Base-by-base conservation (phyloP, 2,888 invertebrate species). In the Drosophila falleni region DNA sequence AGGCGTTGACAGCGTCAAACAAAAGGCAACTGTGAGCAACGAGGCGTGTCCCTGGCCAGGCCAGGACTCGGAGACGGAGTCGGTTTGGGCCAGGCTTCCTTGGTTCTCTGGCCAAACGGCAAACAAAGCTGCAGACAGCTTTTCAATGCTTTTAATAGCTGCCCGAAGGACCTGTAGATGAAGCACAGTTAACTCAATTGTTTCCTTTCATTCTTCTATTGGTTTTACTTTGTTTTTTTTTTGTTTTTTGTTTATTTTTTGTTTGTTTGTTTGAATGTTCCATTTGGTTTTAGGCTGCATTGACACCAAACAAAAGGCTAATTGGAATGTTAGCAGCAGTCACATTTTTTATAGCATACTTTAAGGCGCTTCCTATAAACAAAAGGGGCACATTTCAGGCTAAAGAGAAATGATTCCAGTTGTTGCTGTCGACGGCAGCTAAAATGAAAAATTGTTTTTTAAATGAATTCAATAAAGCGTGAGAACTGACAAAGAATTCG, bases 391-490 rank as follows among this genome's bases (percentile, higher is more conserved):
- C 54, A 42, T 58, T 35, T 64, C 19, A 23, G 37, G 46, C 51
- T n/a, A n/a, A 29, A 68, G 31, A 42, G 59, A 53, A 59, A 62
- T 74, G 39, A 46, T 51, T 56, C 26, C 41, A 42, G 51, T 33
- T 41, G 71, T 39, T 53, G 37, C 26, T 44, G 29, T 16, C 51
- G 46, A 23, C 11, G 58, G 63, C 37, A 49, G 68, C 49, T 62
- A 59, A 75, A 80, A 86, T 86, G 87, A 87, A 80, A 89, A 89
- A 87, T 87, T 81, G 89, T 76, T 87, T 87, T 87, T 89, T 89
- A 89, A 87, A 89, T 84, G 89, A 87, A 87, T 87, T 87, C 87
- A 87, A 87, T 87, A 89, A 87, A 87, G 81, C 87, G 75, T 79
- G 81, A 59, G 70, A 76, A 66, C 54, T 71, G 68, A 71, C 74